Evolutionary conservation across 2,888 invertebrate species (phyloP).

Genomic region (Rhimphoctona megacephalus): DNA sequence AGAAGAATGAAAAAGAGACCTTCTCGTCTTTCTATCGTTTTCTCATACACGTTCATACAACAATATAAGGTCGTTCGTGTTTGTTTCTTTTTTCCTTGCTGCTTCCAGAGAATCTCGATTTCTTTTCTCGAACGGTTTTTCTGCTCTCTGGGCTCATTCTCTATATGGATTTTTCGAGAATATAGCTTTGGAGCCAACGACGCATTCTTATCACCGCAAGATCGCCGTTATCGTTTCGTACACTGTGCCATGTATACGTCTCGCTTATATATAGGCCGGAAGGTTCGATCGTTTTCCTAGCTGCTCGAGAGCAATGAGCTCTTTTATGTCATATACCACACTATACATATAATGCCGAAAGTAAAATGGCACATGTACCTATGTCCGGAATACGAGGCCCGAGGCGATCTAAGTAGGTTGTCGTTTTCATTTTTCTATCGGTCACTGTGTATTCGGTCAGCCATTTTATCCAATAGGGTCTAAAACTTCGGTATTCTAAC

Average conservation of each 20-base stretch:
- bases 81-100: slow-evolving; percentile 32
- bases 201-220: slow-evolving; percentile 53
- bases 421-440: slow-evolving; percentile 24
- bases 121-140: slow-evolving; percentile 42
- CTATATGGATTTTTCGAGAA: slow-evolving; percentile 28
- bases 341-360: not conserved
- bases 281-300: slow-evolving; percentile 26
- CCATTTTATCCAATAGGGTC: slow-evolving; percentile 19
- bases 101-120: slow-evolving; percentile 19
- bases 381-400: not conserved
- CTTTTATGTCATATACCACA: not conserved
- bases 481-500: slow-evolving; percentile 18
- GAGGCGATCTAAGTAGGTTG: not conserved
- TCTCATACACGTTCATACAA: slow-evolving; percentile 15
- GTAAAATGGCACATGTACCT: not conserved
- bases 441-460: not conserved
- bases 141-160: not conserved
- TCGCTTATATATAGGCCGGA: slow-evolving; percentile 8
- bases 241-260: slow-evolving; percentile 14
- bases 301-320: slow-evolving; percentile 8
- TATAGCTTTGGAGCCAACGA: slow-evolving; percentile 24
- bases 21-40: slow-evolving; percentile 25
- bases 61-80: not conserved
- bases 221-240: slow-evolving; percentile 52
- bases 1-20: not conserved